A percentile compares a stretch with the other conserved stretches of the same genome.
phyloP scores from a whole-genome alignment of 1,140 invertebrate species.

The Drosophila bocki region DNA sequence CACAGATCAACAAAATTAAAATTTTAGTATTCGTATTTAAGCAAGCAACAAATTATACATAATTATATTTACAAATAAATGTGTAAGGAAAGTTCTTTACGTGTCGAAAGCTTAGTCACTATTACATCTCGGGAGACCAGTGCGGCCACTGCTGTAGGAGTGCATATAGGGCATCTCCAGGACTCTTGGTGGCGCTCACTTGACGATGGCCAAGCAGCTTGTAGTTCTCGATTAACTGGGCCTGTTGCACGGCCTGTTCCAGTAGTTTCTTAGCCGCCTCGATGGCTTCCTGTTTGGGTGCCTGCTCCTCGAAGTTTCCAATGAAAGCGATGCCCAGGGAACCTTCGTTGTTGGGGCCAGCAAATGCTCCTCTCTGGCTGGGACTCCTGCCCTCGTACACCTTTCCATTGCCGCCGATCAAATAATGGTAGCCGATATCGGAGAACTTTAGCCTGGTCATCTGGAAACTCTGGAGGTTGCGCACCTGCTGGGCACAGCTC shows the following conservation, averaged over 20 bases:
- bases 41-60: constrained; percentile 83
- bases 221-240: constrained; percentile 87
- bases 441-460: constrained; percentile 85
- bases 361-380: constrained; percentile 86
- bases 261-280: constrained; percentile 86
- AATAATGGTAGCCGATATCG: constrained; percentile 88
- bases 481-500: constrained; percentile 83
- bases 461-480: constrained; percentile 86
- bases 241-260: constrained; percentile 86
- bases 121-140: constrained; percentile 65
- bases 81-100: constrained; percentile 80
- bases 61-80: constrained; percentile 84
- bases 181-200: constrained; percentile 87
- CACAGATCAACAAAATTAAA: constrained; percentile 85
- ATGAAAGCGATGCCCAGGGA: constrained; percentile 87
- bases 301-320: constrained; percentile 85
- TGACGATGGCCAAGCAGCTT: constrained; percentile 88
- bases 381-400: constrained; percentile 89
- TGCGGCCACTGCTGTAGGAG: constrained; percentile 88
- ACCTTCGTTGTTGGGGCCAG: constrained; percentile 87
- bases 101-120: constrained; percentile 67
- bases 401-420: constrained; percentile 89
- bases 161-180: constrained; percentile 87
- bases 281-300: constrained; percentile 86
- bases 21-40: constrained; percentile 87